Evolutionary conservation across 2,113 vertebrate species (phyloP), one percentile per base, ranked within the genome.

Genomic region (Gnathonemus echidnorhynchus): DNA sequence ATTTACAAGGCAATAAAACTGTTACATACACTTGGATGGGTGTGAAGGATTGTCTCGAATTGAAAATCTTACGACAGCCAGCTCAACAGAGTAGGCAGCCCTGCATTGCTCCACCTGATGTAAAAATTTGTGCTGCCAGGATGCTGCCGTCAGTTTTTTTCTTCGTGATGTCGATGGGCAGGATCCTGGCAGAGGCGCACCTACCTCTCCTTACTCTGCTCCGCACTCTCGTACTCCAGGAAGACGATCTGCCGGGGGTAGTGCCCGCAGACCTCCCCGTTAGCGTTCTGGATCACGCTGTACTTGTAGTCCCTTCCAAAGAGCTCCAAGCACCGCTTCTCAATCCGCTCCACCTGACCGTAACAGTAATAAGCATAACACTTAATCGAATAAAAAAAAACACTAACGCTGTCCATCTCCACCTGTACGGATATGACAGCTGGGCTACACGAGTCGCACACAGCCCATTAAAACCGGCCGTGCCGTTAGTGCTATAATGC

Each of bases 161-260:
- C 39, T 50, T 83, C 27, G 2, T 19, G n/a, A 45, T 84, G 19
- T 17, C 31, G 21, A 21, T 42, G 19, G 3, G 21, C 8, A 90
- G 92, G 90, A 93, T 91, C 92, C 93, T 91, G 66, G 84, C 39
- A 0, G 52, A 83, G 52, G 70, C 10, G 27, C 42, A 10, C 24
- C 95, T 96, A 99, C 98, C 95, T 96, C 92, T 98, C 96, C 93
- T 96, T 98, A 90, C 96, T 95, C 45, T 94, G 93, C 6, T 97
- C 97, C 1, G 94, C 93, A 90, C 95, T 96, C 92, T 99, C 97
- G 31, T 98, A 97, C 93, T 99, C 98, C 95, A 99, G 93, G 88
- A 97, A 96, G 84, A 99, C 97, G 5, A 99, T 99, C 92, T 98
- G 96, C n/a, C 97, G 96, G 3, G 98, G 98, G 91, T 99, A 99